phyloP scores from a whole-genome alignment of 2,888 invertebrate species.

The Tachina lurida region DNA sequence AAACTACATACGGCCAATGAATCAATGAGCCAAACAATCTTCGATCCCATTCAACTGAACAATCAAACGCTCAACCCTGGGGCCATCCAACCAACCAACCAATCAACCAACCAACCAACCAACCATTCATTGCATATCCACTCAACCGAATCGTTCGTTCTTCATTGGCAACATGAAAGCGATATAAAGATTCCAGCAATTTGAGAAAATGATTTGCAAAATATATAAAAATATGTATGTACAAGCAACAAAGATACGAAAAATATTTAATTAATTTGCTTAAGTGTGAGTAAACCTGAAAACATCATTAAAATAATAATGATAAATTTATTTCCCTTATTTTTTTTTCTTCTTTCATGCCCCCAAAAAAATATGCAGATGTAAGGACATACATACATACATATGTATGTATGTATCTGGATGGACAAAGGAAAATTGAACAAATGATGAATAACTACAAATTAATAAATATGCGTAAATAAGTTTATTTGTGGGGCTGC shows the following conservation, averaged over 20 bases:
- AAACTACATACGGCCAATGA: conserved; percentile 15
- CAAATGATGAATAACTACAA: conserved; percentile 46
- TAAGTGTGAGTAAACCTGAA: conserved; percentile 68
- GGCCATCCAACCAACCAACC: conserved; percentile 27
- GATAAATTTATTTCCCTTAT: conserved; percentile 42
- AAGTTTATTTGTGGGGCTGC: not conserved
- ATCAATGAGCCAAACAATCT: conserved; percentile 24
- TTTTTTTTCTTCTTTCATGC: not conserved
- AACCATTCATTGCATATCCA: not conserved
- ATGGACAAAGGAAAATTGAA: conserved; percentile 30
- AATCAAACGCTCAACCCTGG: conserved; percentile 48
- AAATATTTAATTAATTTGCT: conserved; percentile 69
- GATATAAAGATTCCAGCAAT: not conserved
- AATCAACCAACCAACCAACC: not conserved
- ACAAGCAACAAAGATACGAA: conserved; percentile 37
- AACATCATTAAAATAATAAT: conserved; percentile 59
- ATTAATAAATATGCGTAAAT: conserved; percentile 32
- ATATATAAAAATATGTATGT: not conserved
- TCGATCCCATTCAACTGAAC: conserved; percentile 17
- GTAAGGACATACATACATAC: not conserved
- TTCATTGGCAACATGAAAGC: conserved; percentile 25
- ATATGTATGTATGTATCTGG: not conserved
- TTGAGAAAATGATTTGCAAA: conserved; percentile 55
- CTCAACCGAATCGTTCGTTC: not conserved
- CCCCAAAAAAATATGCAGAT: not conserved